Percentiles rank a stretch among this genome's conserved stretches.
These are phyloP conservation scores for Tipula unca DNA, from an alignment of 2,888 invertebrate species.

Conservation along the genomic window DNA sequence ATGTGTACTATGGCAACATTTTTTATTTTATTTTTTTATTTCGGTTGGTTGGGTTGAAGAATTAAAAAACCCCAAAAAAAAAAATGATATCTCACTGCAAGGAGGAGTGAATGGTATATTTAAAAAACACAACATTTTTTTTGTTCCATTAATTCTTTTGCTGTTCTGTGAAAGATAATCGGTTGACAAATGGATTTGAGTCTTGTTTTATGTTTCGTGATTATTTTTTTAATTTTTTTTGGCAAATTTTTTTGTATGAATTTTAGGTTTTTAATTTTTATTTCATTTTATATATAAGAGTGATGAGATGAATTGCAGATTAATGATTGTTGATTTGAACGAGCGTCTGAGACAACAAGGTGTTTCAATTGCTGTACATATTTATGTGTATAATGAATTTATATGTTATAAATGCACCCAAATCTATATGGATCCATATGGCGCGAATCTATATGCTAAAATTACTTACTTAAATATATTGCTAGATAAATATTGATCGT, in stretches of 20 bases:
- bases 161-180: conserved; percentile 8
- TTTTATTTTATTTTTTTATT: not conserved
- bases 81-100: conserved; percentile 14
- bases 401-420: not conserved
- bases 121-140: not conserved
- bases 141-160: conserved; percentile 14
- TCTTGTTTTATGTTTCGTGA: not conserved
- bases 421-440: not conserved
- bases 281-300: not conserved
- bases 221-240: not conserved
- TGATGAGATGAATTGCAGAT: conserved; percentile 8
- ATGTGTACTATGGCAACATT: not conserved
- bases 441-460: too few species aligned
- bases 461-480: too few species aligned
- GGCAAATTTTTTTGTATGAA: conserved; percentile 8
- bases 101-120: not conserved
- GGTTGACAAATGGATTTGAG: conserved; percentile 14
- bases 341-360: not conserved
- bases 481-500: too few species aligned
- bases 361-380: not conserved
- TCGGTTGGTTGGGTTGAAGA: not conserved
- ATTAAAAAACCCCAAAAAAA: not conserved
- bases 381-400: not conserved
- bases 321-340: not conserved
- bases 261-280: not conserved